These are phyloP conservation scores for Nesometra sesokonis DNA, from an alignment of 35 echinoderm and acorn worm species.

Conservation along the genomic window DNA sequence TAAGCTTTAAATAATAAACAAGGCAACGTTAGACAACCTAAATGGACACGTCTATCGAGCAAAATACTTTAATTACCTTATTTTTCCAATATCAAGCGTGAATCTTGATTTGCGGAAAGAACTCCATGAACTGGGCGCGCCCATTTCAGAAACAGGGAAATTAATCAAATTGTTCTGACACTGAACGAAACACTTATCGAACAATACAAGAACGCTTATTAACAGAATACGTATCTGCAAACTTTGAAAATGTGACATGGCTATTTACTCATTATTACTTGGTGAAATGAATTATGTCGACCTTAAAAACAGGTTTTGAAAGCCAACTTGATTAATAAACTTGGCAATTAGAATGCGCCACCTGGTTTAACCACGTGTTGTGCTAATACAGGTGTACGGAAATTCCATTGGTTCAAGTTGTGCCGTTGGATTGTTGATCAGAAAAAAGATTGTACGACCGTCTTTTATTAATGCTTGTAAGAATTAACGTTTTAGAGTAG, in stretches of 20 bases:
- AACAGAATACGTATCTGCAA: background rate
- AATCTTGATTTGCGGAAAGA: background rate
- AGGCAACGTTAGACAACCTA: background rate
- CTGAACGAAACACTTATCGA: background rate
- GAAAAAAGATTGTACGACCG: too few species aligned
- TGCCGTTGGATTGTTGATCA: too few species aligned
- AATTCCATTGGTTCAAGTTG: background rate
- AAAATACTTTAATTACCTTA: background rate
- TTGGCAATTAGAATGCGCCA: background rate
- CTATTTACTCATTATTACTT: too few species aligned
- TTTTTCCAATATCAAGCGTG: background rate
- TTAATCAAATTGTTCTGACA: background rate
- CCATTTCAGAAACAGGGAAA: background rate
- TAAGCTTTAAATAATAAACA: background rate
- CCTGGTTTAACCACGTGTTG: background rate
- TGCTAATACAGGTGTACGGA: background rate
- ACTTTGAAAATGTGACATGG: background rate
- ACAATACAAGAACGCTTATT: background rate
- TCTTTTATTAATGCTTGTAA: too few species aligned
- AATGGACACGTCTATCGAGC: background rate
- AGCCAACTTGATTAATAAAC: background rate
- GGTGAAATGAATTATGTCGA: too few species aligned
- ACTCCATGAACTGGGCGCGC: background rate
- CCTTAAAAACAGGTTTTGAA: background rate
- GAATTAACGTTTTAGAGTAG: too few species aligned